phyloP scores from a whole-genome alignment of 1,140 invertebrate genomes.

The Probaryconus sp. region DNA sequence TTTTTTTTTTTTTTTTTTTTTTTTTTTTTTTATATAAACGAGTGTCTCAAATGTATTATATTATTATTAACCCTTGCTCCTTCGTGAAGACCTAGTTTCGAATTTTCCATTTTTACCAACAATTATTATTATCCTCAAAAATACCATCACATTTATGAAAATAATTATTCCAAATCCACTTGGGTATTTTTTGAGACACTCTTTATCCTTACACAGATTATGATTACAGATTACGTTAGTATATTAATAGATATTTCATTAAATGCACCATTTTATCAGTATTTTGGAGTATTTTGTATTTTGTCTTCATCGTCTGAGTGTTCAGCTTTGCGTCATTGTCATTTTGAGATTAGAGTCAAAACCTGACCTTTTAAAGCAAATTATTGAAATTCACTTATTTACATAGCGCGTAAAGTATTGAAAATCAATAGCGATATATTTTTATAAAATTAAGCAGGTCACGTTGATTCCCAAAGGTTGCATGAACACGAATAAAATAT shows the following conservation, averaged over 20 bases:
- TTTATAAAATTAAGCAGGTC: no score
- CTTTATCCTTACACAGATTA: slow-evolving; percentile 19
- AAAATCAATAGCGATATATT: no score
- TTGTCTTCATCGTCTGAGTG: slow-evolving; percentile 56
- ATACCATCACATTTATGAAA: slow-evolving; percentile 44
- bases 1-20: no score
- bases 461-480: no score
- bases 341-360: slow-evolving; percentile 50
- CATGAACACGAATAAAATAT: no score
- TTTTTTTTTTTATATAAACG: slow-evolving; percentile 8
- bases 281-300: slow-evolving; percentile 53
- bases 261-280: slow-evolving; percentile 64
- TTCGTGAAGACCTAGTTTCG: no score
- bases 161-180: slow-evolving; percentile 24
- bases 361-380: background rate
- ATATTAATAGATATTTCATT: slow-evolving; percentile 56
- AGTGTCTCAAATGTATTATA: slow-evolving; percentile 34
- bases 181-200: slow-evolving; percentile 46
- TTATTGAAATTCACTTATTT: slow-evolving; percentile 18
- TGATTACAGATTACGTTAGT: slow-evolving; percentile 45
- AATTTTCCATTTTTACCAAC: no score
- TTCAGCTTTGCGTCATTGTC: slow-evolving; percentile 42
- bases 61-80: no score
- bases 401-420: slow-evolving; percentile 2
- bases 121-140: slow-evolving; percentile 15